A percentile compares a stretch with the other conserved stretches of the same genome.
phyloP scores from a whole-genome alignment of 1,140 invertebrate genomes.

The Pseudomyrmex concolor region DNA sequence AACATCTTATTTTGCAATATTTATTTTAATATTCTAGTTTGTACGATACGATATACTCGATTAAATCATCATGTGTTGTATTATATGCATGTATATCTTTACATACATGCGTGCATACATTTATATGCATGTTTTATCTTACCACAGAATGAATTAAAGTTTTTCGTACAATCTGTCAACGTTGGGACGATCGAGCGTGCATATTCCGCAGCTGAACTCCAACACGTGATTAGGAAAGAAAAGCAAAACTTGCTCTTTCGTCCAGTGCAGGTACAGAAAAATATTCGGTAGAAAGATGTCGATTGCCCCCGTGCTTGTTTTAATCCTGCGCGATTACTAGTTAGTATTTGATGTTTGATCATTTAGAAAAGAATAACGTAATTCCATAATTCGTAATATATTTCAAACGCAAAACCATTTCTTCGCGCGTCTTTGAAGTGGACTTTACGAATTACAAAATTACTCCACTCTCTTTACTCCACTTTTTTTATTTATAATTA shows the following conservation, averaged over 20 bases:
- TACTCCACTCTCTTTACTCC: background rate
- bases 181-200: conserved; percentile 71
- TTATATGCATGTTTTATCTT: conserved; percentile 22
- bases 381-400: conserved; percentile 6
- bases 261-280: conserved; percentile 81
- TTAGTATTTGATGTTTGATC: conserved; percentile 3
- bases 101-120: background rate
- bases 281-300: conserved; percentile 79
- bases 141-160: conserved; percentile 55
- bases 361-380: conserved; percentile 17
- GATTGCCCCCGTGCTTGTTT: conserved; percentile 77
- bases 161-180: conserved; percentile 72
- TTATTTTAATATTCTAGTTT: too few relatives aligned
- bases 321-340: conserved; percentile 73
- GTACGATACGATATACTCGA: too few relatives aligned
- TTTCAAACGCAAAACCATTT: conserved; percentile 1
- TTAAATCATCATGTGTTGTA: background rate
- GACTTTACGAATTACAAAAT: background rate
- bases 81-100: background rate
- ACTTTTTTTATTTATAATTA: conserved; percentile 21
- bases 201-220: conserved; percentile 82
- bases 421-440: background rate
- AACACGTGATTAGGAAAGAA: conserved; percentile 82
- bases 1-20: too few relatives aligned
- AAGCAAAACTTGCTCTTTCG: conserved; percentile 80